phyloP scores from a whole-genome alignment of 2,888 invertebrate species.

The Hydraecia micacea region DNA sequence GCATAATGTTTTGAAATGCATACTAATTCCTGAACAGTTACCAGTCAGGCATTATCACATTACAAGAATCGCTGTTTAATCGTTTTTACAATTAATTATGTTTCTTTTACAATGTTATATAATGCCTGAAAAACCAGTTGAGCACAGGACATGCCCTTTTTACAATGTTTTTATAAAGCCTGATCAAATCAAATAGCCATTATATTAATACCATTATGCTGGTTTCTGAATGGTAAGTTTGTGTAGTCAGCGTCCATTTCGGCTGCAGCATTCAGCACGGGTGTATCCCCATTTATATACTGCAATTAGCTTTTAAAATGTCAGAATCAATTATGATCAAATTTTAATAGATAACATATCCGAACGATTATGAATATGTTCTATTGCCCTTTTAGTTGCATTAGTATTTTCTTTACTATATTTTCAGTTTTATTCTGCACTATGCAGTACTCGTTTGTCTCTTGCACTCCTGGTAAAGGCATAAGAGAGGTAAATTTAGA shows the following conservation, averaged over 20 bases:
- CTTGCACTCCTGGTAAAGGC: constrained; percentile 79
- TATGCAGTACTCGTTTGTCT: constrained; percentile 57
- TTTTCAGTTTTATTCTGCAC: constrained; percentile 32
- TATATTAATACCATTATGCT: constrained; percentile 23
- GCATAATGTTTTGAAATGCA: constrained; percentile 30
- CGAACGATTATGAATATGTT: constrained; percentile 30
- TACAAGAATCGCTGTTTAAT: constrained; percentile 17
- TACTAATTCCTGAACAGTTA: constrained; percentile 24
- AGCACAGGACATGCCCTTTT: constrained; percentile 39
- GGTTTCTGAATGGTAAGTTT: constrained; percentile 47
- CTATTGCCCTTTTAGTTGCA: constrained; percentile 24
- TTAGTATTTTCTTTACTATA: constrained; percentile 18
- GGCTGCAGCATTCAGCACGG: constrained; percentile 14
- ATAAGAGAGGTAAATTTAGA: constrained; percentile 82
- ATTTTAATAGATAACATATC: constrained; percentile 29
- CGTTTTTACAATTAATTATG: constrained; percentile 48
- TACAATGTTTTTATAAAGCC: constrained; percentile 41
- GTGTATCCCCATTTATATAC: constrained; percentile 13
- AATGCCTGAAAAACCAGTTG: constrained; percentile 39
- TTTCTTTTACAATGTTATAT: constrained; percentile 47
- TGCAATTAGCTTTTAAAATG: constrained; percentile 24
- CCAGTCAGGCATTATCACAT: constrained; percentile 32
- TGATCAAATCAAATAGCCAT: constrained; percentile 43
- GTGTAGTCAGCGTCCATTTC: constrained; percentile 31
- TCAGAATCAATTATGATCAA: constrained; percentile 49